phyloP scores from a whole-genome alignment of 2,888 invertebrate species.

The Labia minor region DNA sequence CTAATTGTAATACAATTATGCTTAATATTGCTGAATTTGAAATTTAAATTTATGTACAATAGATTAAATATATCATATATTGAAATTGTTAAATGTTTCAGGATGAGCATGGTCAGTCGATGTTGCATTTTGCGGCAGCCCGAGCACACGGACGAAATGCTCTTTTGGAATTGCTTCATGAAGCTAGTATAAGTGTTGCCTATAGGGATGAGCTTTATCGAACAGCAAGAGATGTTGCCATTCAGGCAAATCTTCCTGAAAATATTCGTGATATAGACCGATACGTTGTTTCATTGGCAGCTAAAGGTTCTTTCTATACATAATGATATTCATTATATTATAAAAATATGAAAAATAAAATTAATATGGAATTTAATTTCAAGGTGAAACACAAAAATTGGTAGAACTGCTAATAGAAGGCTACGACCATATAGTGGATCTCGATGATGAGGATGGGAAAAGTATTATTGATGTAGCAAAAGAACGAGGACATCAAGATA shows the following conservation, averaged over 20 bases:
- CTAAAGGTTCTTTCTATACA: slow-evolving; percentile 47
- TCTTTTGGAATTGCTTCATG: slow-evolving; percentile 65
- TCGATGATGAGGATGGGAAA: slow-evolving; percentile 56
- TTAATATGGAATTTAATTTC: neutral
- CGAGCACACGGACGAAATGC: slow-evolving; percentile 70
- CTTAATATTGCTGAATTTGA: no score
- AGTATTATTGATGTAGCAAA: slow-evolving; percentile 58
- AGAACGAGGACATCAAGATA: slow-evolving; percentile 54
- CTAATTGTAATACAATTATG: no score
- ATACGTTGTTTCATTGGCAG: slow-evolving; percentile 65
- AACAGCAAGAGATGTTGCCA: slow-evolving; percentile 75
- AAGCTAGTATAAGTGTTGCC: slow-evolving; percentile 67
- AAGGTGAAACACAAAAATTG: slow-evolving; percentile 53
- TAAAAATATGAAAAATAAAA: no score
- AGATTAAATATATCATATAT: no score
- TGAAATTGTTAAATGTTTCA: slow-evolving; percentile 36
- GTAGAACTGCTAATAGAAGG: slow-evolving; percentile 66
- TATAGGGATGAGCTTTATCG: slow-evolving; percentile 77
- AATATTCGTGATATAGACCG: slow-evolving; percentile 74
- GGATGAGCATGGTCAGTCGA: slow-evolving; percentile 84
- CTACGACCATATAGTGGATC: slow-evolving; percentile 75
- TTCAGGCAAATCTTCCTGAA: slow-evolving; percentile 62
- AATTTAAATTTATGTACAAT: no score
- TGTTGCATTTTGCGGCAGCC: slow-evolving; percentile 79
- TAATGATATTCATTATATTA: neutral